Conservation (phyloP, 2,888 invertebrate genomes). For the Clunio marinus region DNA sequence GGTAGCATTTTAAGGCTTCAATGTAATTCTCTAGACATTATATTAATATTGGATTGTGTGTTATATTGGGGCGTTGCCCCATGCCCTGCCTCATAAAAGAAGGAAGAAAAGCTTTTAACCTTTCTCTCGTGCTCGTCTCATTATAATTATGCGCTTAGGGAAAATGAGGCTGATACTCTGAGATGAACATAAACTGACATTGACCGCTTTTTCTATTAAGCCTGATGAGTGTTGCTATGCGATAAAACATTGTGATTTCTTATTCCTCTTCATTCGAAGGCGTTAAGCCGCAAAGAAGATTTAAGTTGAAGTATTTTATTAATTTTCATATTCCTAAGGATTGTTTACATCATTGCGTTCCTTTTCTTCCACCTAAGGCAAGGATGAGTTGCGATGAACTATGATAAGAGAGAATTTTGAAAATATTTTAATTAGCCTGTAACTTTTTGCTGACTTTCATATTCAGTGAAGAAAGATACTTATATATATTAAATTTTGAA, state of each 20-base stretch:
- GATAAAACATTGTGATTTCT: too few relatives aligned
- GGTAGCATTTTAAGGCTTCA: conserved; percentile 1
- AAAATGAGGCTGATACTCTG: not conserved
- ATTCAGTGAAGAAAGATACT: too few relatives aligned
- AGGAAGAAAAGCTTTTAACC: conserved; percentile 5
- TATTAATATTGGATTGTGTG: conserved; percentile 18
- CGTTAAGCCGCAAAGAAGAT: conserved; percentile 26
- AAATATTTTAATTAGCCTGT: not conserved
- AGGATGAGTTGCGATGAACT: not conserved
- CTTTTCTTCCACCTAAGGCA: not conserved
- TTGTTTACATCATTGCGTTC: not conserved
- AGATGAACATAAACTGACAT: not conserved
- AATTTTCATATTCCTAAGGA: conserved; percentile 3
- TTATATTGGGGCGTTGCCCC: conserved; percentile 3
- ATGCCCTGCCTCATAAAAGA: not conserved
- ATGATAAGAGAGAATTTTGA: not conserved
- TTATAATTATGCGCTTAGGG: conserved; percentile 18
- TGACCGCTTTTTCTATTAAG: too few relatives aligned
- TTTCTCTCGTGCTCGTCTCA: conserved; percentile 8
- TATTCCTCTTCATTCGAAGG: too few relatives aligned
- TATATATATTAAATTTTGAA: too few relatives aligned
- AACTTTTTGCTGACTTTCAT: too few relatives aligned
- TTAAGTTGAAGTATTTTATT: conserved; percentile 1
- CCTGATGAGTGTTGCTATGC: too few relatives aligned
- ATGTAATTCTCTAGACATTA: not conserved